Evolutionary conservation across 2,113 vertebrate genomes (phyloP).

Genomic region (Oenanthe melanoleuca): DNA sequence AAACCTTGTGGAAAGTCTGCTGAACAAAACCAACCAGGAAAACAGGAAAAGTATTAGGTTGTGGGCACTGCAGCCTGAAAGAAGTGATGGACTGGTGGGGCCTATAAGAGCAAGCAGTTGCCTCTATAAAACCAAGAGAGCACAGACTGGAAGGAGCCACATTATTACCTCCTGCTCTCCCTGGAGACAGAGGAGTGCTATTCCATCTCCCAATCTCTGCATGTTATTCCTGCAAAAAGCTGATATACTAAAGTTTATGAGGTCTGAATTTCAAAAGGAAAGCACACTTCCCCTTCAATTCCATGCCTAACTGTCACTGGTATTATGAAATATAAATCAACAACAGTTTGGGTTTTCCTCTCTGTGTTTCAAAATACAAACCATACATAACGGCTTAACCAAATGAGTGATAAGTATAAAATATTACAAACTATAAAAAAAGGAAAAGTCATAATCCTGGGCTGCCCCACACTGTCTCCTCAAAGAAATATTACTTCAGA

Average conservation of each 20-base stretch:
- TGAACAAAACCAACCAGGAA: not conserved
- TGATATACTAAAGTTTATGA: not conserved
- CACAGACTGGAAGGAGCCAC: constrained; percentile 26
- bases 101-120: not conserved
- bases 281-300: not conserved
- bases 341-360: not conserved
- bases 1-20: not conserved
- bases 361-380: not conserved
- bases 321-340: constrained; percentile 25
- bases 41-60: not conserved
- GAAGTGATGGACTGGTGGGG: not conserved
- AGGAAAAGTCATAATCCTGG: not conserved
- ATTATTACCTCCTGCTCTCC: not conserved
- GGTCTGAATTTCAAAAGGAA: constrained; percentile 30
- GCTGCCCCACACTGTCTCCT: not conserved
- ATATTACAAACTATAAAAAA: not conserved
- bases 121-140: not conserved
- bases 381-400: not conserved
- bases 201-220: not conserved
- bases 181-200: not conserved
- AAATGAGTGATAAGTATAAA: not conserved
- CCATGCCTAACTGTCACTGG: not conserved
- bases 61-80: not conserved
- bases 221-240: constrained; percentile 5
- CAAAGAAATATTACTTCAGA: not conserved